Evolutionary conservation across 2,888 invertebrate genomes (phyloP).

Genomic region (Strigamia transsilvanica): DNA sequence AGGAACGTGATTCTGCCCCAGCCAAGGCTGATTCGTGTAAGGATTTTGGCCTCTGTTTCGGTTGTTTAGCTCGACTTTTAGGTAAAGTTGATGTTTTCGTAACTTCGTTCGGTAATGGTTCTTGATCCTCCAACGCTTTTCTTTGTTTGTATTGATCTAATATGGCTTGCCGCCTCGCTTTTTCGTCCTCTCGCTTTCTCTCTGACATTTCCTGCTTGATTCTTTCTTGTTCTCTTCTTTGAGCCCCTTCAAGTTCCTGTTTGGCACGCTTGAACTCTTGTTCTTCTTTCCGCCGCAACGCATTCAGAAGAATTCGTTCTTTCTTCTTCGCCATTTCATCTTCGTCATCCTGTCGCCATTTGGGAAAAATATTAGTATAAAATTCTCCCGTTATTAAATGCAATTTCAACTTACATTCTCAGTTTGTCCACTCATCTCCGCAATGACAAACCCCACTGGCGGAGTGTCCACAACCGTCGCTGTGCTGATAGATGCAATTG

Average conservation of each 20-base stretch:
- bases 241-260: slow-evolving; percentile 82
- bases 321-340: slow-evolving; percentile 94
- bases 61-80: slow-evolving; percentile 57
- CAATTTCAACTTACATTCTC: slow-evolving; percentile 70
- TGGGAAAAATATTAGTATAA: background rate
- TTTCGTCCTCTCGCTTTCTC: slow-evolving; percentile 82
- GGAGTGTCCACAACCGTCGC: slow-evolving; percentile 56
- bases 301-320: slow-evolving; percentile 87
- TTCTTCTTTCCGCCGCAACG: slow-evolving; percentile 87
- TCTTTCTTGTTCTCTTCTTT: slow-evolving; percentile 77
- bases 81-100: slow-evolving; percentile 57
- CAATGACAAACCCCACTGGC: slow-evolving; percentile 70
- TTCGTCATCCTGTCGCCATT: slow-evolving; percentile 73
- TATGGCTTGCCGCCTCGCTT: slow-evolving; percentile 84
- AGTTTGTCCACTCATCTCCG: slow-evolving; percentile 72
- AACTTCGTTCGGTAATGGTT: slow-evolving; percentile 58
- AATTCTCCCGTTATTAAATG: background rate
- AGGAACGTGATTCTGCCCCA: slow-evolving; percentile 52
- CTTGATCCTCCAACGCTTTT: slow-evolving; percentile 82
- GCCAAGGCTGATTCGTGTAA: slow-evolving; percentile 73
- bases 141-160: slow-evolving; percentile 92
- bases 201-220: slow-evolving; percentile 75
- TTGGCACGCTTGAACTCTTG: slow-evolving; percentile 85
- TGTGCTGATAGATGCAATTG: slow-evolving; percentile 34
- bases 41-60: slow-evolving; percentile 83